A percentile compares a stretch with the other conserved stretches of the same genome.
phyloP scores from a whole-genome alignment of 2,888 invertebrate genomes.

The Apodemia zela region DNA sequence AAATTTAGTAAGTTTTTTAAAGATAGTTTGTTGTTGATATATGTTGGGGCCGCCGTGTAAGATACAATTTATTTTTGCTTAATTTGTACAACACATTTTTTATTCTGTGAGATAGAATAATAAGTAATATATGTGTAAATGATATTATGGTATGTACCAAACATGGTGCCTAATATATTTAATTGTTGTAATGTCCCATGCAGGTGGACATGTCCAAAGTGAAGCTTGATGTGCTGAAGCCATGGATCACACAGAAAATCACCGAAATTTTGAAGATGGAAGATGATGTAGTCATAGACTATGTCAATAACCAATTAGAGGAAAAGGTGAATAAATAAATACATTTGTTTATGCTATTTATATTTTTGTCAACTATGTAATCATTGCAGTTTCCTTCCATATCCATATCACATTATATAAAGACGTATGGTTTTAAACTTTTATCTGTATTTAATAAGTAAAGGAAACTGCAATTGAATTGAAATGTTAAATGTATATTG shows the following conservation, averaged over 20 bases:
- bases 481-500: slow-evolving; percentile 70
- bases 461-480: slow-evolving; percentile 74
- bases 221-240: slow-evolving; percentile 97
- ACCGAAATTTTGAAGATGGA: slow-evolving; percentile 98
- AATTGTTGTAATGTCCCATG: not conserved
- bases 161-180: too few relatives aligned
- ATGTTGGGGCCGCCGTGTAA: too few relatives aligned
- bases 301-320: slow-evolving; percentile 99
- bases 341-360: slow-evolving; percentile 26
- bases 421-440: slow-evolving; percentile 36
- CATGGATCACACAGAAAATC: slow-evolving; percentile 98
- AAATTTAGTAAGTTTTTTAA: too few relatives aligned
- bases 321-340: slow-evolving; percentile 85
- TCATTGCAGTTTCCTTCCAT: slow-evolving; percentile 75
- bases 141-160: too few relatives aligned
- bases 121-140: too few relatives aligned
- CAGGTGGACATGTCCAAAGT: slow-evolving; percentile 98
- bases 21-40: too few relatives aligned
- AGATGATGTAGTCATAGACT: slow-evolving; percentile 99
- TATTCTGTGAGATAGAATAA: too few relatives aligned
- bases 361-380: slow-evolving; percentile 60
- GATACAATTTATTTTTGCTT: too few relatives aligned
- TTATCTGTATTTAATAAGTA: slow-evolving; percentile 13
- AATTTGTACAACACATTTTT: too few relatives aligned
- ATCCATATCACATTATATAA: slow-evolving; percentile 19